phyloP scores from a whole-genome alignment of 2,888 invertebrate genomes.

The Hydraecia micacea region DNA sequence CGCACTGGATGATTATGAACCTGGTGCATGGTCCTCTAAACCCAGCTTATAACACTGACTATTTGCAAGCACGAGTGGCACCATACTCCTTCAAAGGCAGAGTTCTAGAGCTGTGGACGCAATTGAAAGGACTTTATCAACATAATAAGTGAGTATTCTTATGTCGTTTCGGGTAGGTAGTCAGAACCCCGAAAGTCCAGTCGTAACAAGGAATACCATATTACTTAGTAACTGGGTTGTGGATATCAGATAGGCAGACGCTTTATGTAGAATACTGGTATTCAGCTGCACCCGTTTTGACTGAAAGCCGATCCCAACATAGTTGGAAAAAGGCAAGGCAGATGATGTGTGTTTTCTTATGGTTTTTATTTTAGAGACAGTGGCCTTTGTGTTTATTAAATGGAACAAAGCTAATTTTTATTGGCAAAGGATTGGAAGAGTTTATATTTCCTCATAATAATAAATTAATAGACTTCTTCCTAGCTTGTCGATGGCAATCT shows the following conservation, averaged over 20 bases:
- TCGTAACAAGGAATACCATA: background rate
- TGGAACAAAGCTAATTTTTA: background rate
- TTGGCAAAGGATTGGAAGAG: background rate
- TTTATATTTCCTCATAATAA: background rate
- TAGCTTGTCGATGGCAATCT: background rate
- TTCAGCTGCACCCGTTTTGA: background rate
- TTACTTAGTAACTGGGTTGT: background rate
- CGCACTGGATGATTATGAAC: conserved; percentile 67
- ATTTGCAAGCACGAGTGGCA: conserved; percentile 45
- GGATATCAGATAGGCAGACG: background rate
- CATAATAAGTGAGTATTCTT: conserved; percentile 41
- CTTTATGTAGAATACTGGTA: background rate
- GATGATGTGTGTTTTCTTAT: background rate
- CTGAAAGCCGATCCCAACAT: background rate
- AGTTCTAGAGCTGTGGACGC: conserved; percentile 41
- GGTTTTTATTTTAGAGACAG: background rate
- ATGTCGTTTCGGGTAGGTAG: background rate
- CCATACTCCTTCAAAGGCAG: conserved; percentile 72
- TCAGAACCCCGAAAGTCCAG: background rate
- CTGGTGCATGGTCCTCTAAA: conserved; percentile 69
- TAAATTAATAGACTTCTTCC: background rate
- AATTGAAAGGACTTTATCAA: conserved; percentile 15
- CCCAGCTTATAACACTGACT: conserved; percentile 68
- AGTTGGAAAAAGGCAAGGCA: background rate
- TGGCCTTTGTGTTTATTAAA: background rate